Conservation (phyloP, 1,140 invertebrate species). For the Octopus bimaculoides region DNA sequence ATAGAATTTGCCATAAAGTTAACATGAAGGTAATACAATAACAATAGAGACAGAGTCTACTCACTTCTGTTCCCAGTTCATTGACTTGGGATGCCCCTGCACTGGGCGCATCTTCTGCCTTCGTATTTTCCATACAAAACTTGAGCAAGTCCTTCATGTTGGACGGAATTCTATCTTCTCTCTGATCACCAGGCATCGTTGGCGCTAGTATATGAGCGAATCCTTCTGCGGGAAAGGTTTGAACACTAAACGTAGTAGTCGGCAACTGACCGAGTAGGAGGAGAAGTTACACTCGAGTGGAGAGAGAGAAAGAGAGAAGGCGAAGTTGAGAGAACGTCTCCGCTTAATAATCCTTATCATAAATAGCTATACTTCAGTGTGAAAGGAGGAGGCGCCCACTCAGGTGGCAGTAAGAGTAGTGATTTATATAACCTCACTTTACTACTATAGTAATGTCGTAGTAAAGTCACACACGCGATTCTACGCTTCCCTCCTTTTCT, state of each 20-base stretch:
- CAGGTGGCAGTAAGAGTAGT: too few relatives aligned
- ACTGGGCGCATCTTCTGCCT: conserved; percentile 26
- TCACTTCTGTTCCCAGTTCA: neutral
- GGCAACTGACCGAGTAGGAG: neutral
- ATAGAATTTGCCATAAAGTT: neutral
- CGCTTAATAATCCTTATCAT: too few relatives aligned
- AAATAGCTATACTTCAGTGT: too few relatives aligned
- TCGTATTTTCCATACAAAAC: conserved; percentile 31
- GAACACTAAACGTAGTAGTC: too few relatives aligned
- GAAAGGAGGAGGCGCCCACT: too few relatives aligned
- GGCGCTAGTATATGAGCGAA: too few relatives aligned
- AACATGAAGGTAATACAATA: neutral
- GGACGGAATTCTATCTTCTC: conserved; percentile 20
- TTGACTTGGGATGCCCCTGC: neutral
- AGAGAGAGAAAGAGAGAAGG: neutral
- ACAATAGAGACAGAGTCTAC: neutral
- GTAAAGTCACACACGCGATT: too few relatives aligned
- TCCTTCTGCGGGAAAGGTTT: too few relatives aligned
- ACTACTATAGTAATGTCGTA: too few relatives aligned
- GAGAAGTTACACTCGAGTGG: neutral
- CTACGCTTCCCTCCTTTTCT: too few relatives aligned
- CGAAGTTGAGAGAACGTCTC: neutral
- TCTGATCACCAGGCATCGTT: neutral
- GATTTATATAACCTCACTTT: too few relatives aligned
- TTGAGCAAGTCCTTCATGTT: conserved; percentile 31